These are phyloP conservation scores for Temnothorax unifasciatus DNA, from an alignment of 2,888 invertebrate species.

Conservation along the genomic window DNA sequence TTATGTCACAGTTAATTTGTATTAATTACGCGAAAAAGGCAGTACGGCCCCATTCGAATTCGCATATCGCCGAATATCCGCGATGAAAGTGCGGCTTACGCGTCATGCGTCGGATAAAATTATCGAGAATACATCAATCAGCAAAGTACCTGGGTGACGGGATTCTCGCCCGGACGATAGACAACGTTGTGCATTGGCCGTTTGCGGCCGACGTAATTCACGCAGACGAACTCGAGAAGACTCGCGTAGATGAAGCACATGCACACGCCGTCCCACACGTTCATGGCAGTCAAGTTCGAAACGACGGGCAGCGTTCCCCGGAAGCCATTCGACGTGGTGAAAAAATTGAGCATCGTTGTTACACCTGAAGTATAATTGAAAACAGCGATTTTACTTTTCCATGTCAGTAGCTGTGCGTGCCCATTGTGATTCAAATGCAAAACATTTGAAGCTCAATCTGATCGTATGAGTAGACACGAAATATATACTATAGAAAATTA, in stretches of 20 bases:
- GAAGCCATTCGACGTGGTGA: slow-evolving; percentile 97
- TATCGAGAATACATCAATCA: slow-evolving; percentile 40
- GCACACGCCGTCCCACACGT: slow-evolving; percentile 98
- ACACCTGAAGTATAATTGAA: slow-evolving; percentile 89
- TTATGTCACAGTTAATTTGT: slow-evolving; percentile 13
- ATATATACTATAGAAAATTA: neutral
- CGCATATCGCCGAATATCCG: neutral
- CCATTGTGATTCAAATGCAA: neutral
- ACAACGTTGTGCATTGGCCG: slow-evolving; percentile 95
- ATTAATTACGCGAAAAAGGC: slow-evolving; percentile 28
- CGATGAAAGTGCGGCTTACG: neutral
- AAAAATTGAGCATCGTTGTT: slow-evolving; percentile 99
- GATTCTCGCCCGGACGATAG: slow-evolving; percentile 96
- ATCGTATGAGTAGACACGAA: neutral
- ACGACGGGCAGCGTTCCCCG: slow-evolving; percentile 97
- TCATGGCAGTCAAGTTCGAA: slow-evolving; percentile 97
- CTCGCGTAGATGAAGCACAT: slow-evolving; percentile 99
- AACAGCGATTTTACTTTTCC: neutral
- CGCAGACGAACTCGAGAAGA: slow-evolving; percentile 96
- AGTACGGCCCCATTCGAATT: slow-evolving; percentile 35
- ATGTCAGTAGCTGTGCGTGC: neutral
- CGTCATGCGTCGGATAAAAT: slow-evolving; percentile 25
- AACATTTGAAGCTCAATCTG: neutral
- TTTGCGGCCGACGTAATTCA: slow-evolving; percentile 97
- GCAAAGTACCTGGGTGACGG: slow-evolving; percentile 93